Evolutionary conservation across 2,113 vertebrate species (phyloP).

Genomic region (Melanerpes formicivorus): DNA sequence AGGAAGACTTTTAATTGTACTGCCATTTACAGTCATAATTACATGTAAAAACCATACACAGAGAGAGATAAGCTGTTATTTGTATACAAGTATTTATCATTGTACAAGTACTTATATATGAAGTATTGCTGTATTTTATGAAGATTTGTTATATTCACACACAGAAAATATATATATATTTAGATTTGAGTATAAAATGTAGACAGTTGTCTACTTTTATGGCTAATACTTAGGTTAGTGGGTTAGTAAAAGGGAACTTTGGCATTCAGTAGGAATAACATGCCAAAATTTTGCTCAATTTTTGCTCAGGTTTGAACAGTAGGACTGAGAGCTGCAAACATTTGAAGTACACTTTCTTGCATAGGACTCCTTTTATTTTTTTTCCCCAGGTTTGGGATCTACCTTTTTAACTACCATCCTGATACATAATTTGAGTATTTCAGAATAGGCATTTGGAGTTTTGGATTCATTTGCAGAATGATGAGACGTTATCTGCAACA

Average conservation of each 20-base stretch:
- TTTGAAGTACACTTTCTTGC: not conserved
- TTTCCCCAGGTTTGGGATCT: not conserved
- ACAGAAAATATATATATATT: not conserved
- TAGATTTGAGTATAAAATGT: not conserved
- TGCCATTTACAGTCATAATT: not conserved
- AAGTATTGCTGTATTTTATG: not conserved
- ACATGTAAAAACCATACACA: not conserved
- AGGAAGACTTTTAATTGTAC: not conserved
- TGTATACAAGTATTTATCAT: not conserved
- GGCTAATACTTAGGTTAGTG: not conserved
- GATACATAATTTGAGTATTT: not conserved
- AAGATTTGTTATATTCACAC: not conserved
- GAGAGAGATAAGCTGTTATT: not conserved
- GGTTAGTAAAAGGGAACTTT: not conserved
- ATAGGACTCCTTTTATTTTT: not conserved
- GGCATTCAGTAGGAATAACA: not conserved
- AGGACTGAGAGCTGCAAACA: not conserved
- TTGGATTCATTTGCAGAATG: not conserved
- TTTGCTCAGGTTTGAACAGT: not conserved
- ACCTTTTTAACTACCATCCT: not conserved
- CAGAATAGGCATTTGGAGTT: not conserved
- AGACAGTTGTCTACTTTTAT: not conserved
- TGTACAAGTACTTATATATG: not conserved
- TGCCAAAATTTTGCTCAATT: not conserved
- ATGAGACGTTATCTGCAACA: not conserved